Base-by-base conservation (phyloP, 2,888 invertebrate species). In the Heliconius aoede region DNA sequence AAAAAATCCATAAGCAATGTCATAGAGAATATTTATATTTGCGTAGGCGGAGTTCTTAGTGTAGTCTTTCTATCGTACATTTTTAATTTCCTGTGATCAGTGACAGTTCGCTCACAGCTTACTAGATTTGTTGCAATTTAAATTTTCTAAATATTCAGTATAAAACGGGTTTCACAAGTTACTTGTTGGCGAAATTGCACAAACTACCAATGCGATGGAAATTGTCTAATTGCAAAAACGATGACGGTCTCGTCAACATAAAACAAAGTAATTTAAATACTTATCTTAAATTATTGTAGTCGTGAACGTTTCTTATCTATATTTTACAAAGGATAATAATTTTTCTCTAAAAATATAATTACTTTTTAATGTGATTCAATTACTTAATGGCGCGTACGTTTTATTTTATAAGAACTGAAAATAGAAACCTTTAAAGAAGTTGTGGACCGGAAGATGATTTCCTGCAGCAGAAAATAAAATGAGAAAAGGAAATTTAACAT, bases 51-150 rank as follows among this genome's bases (percentile, higher is more conserved):
- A 51, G 28, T 51, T 18, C 51, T 69, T 69, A 69, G 68, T 13
- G 51, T 30, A 51, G 68, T 15, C 46, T 69, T 69, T 69, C 69
- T 69, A 51, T n/a, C 30, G 51, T 51, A 69, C 69, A 55, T 30
- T 69, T 69, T 69, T 69, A 69, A 69, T 55, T 32, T 69, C 55
- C 69, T 55, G 69, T 55, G 69, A 69, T 69, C 51, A 69, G 69
- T 69, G 55, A 69, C 68, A 69, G 51, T 30, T 69, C 30, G 69
- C 69, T 32, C 55, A 55, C 30, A 69, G 69, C 69, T 69, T 55
- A 69, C 55, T 69, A 30, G 69, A 69, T 69, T 30, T 30, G 51
- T 69, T 69, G 68, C 68, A 69, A 15, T 55, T 69, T 30, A n/a
- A 51, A 51, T 68, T 68, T 68, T 68, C 68, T n/a, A 68, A 68